phyloP scores from a whole-genome alignment of 2,797 vertebrate genomes.

The Scomberomorus guttatus region DNA sequence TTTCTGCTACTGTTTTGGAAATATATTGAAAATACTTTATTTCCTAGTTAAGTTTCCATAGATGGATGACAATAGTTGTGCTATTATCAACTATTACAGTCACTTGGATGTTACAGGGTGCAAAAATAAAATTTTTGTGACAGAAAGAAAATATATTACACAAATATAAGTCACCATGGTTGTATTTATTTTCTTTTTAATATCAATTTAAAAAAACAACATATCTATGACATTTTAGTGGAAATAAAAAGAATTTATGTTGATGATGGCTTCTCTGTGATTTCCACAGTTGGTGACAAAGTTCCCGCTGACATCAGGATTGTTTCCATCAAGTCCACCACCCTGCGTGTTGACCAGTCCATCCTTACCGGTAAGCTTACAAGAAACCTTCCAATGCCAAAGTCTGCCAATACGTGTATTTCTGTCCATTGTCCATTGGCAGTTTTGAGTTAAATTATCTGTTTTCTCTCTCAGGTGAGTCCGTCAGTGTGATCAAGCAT shows the following conservation, averaged over 20 bases:
- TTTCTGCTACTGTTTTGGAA: not conserved
- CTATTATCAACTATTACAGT: constrained; percentile 13
- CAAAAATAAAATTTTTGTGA: constrained; percentile 1
- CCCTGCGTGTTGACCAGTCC: constrained; percentile 90
- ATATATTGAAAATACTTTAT: not conserved
- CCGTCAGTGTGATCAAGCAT: constrained; percentile 97
- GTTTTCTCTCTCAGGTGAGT: constrained; percentile 87
- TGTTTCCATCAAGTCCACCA: constrained; percentile 87
- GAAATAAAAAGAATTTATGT: not conserved
- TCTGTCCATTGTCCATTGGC: not conserved
- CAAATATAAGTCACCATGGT: not conserved
- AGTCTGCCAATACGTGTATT: not conserved
- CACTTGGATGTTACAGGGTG: not conserved
- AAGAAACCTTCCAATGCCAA: constrained; percentile 1
- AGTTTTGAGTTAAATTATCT: constrained; percentile 9
- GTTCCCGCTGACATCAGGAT: constrained; percentile 90
- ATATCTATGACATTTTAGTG: not conserved
- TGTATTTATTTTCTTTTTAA: constrained; percentile 4
- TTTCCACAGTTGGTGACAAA: constrained; percentile 88
- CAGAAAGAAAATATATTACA: not conserved
- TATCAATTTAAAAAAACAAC: not conserved
- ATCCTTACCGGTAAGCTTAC: constrained; percentile 89
- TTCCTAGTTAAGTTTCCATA: constrained; percentile 7
- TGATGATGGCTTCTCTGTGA: constrained; percentile 22
- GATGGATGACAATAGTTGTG: not conserved